Base-by-base conservation (phyloP, 2,888 invertebrate genomes). In the Synanthedon formicaeformis region DNA sequence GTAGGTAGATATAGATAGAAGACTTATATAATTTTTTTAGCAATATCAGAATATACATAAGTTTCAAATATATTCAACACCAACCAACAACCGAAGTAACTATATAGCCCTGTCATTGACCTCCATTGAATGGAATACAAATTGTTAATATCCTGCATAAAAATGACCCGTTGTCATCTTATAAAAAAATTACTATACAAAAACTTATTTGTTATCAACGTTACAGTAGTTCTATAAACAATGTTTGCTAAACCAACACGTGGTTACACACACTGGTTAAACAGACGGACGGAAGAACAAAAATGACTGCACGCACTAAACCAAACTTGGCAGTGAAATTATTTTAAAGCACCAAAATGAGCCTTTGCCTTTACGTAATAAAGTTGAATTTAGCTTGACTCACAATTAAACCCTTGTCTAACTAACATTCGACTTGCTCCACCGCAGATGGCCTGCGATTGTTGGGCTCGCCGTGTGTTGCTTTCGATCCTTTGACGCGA, bases 311-410 rank as follows among this genome's bases (percentile, higher is more conserved):
- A 34, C 34, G 78, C 74, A 75, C 81, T 82, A 76, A 71, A 75
- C 71, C 78, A 80, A 81, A 81, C 83, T 83, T 85, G 84, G 81
- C 81, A 81, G 71, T 80, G 80, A 82, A 81, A 76, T 76, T 67
- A 64, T 61, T 61, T 56, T 48, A 6, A 53, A 13, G 57, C 41
- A 48, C 52, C 18, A 60, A 67, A 70, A 60, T 59, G 52, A 56
- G 60, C 63, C 63, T 57, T 74, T 58, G 53, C 4, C 12, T 11
- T 14, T 34, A 5, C 23, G 1, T 5, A 16, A 41, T 60, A 69
- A 63, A 63, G 65, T 62, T 52, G 60, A 55, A 41, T 57, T 48
- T 64, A 50, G 60, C 45, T n/a, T 52, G 56, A 52, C 57, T 8
- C 27, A 52, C 51, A 27, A 54, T 52, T 51, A 54, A 56, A 68